Conservation (phyloP, 2,113 vertebrate genomes). For the Macrotis lagotis region DNA sequence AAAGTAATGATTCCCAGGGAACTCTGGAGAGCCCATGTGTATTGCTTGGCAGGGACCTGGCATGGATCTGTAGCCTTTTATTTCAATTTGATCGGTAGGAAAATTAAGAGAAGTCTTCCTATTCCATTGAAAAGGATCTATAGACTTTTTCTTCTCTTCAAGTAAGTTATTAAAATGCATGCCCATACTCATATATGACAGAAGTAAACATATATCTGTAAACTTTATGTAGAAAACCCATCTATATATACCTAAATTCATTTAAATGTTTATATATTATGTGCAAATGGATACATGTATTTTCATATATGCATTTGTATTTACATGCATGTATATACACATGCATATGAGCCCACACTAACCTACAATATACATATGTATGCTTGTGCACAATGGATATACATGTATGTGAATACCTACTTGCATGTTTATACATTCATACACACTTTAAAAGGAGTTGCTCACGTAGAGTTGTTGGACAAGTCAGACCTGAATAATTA, state of each 20-base stretch:
- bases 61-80: conserved; percentile 53
- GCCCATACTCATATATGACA: not conserved
- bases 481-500: not conserved
- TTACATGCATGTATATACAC: not conserved
- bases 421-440: not conserved
- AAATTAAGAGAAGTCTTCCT: conserved; percentile 42
- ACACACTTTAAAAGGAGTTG: not conserved
- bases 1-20: conserved; percentile 72
- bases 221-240: not conserved
- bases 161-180: not conserved
- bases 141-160: not conserved
- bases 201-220: not conserved
- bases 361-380: too few relatives aligned
- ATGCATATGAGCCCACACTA: too few relatives aligned
- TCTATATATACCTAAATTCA: too few relatives aligned
- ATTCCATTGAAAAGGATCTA: conserved; percentile 16
- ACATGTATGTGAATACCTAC: not conserved
- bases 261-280: too few relatives aligned
- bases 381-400: not conserved
- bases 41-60: conserved; percentile 57
- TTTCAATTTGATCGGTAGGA: conserved; percentile 46
- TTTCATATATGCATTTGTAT: too few relatives aligned
- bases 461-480: not conserved
- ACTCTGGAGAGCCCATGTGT: not conserved
- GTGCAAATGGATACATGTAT: too few relatives aligned